A percentile compares a stretch with the other conserved stretches of the same genome.
Conservation (phyloP, 2,888 invertebrate genomes). For the Caradrina kadenii region DNA sequence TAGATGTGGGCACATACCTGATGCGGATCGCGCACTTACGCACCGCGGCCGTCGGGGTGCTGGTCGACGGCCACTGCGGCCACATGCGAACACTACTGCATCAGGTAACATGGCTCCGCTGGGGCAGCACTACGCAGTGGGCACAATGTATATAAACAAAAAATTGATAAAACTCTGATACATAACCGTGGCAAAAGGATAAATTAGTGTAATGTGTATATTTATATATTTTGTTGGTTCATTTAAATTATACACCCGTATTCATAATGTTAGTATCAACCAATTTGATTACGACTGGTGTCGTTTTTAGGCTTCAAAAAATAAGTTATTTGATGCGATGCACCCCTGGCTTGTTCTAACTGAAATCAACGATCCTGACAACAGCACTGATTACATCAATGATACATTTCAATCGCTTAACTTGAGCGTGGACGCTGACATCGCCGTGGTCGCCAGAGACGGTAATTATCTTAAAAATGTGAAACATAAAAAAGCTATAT, state of each 20-base stretch:
- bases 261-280: too few species aligned
- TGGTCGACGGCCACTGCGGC: slow-evolving; percentile 73
- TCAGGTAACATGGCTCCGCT: slow-evolving; percentile 62
- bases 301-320: slow-evolving; percentile 76
- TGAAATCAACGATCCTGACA: slow-evolving; percentile 20
- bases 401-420: slow-evolving; percentile 71
- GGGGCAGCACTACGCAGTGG: too few species aligned
- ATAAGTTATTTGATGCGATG: slow-evolving; percentile 72
- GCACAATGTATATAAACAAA: too few species aligned
- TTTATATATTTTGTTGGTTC: too few species aligned
- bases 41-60: slow-evolving; percentile 70
- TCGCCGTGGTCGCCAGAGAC: slow-evolving; percentile 67
- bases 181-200: too few species aligned
- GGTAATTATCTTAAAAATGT: slow-evolving; percentile 62
- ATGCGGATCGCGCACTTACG: slow-evolving; percentile 64
- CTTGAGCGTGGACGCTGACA: slow-evolving; percentile 80
- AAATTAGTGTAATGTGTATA: too few species aligned
- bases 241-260: too few species aligned
- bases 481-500: neutral
- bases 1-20: slow-evolving; percentile 39
- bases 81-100: slow-evolving; percentile 61
- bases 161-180: too few species aligned
- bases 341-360: slow-evolving; percentile 78
- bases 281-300: neutral
- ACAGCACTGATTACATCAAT: slow-evolving; percentile 52